Evolutionary conservation across 35 echinoderm and acorn worm species (phyloP), one percentile per base, ranked within the genome.

Genomic region (Anneissia japonica): DNA sequence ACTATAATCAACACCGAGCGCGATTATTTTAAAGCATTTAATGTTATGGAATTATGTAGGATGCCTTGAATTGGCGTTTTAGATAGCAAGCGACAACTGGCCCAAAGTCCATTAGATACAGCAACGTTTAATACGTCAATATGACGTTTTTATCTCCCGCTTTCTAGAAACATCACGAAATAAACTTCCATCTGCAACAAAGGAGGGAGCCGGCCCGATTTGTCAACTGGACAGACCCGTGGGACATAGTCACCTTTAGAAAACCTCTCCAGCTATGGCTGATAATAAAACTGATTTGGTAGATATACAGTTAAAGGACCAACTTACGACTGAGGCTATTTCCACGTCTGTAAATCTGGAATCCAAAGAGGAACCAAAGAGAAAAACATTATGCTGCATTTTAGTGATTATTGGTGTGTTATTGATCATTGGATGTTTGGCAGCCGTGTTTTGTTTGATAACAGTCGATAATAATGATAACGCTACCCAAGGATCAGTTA

Each of bases 31-130:
- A 19, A 64, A 64, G 51, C 51, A 64, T 64, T 64, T 64, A 64
- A 64, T 64, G 51, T 64, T 64, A 64, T 64, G 51, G 51, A 64
- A 64, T 64, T 64, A 64, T 64, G 51, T 64, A 64, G 51, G 51
- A 9, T 64, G 51, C 51, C 7, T 64, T 64, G 5, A 64, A 6
- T 64, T 64, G 51, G 51, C 21, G 51, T 64, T 64, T 64, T 64
- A 64, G 51, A 64, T 2, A 64, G 51, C 51, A 19, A 19, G 11
- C 51, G 51, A 64, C 51, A 64, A 64, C 51, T 64, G 51, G 51
- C 26, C 26, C 26, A 64, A 64, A 64, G 51, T 64, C 51, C 51
- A 64, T 64, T 64, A 64, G 51, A 64, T 23, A 64, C 1, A 9
- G 51, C 51, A 64, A 26, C 21, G 51, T 64, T 19, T 64, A 26